Evolutionary conservation across 2,797 vertebrate genomes (phyloP).

Genomic region (Semotilus atromaculatus): DNA sequence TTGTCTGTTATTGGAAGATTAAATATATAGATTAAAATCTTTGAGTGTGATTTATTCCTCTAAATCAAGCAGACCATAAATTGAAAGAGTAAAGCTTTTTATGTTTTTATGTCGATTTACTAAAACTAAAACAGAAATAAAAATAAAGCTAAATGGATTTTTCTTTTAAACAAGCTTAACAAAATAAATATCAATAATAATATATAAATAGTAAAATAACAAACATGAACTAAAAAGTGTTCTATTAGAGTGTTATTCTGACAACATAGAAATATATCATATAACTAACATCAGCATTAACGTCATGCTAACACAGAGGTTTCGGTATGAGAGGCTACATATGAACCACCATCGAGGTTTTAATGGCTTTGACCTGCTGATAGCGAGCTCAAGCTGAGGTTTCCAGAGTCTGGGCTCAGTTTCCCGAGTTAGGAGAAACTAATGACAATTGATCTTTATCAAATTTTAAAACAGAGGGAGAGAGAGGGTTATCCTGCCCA

Average conservation of each 20-base stretch:
- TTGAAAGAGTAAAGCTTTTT: not conserved
- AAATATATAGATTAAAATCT: too few relatives aligned
- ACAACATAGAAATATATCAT: not conserved
- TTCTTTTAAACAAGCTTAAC: not conserved
- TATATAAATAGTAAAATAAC: not conserved
- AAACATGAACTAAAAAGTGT: not conserved
- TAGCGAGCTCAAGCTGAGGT: slow-evolving; percentile 59
- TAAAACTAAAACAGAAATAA: not conserved
- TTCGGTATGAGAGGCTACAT: not conserved
- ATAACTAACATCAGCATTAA: slow-evolving; percentile 3
- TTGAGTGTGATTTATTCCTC: not conserved
- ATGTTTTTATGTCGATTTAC: not conserved
- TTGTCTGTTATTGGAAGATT: not conserved
- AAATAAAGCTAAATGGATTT: not conserved
- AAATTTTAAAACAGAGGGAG: slow-evolving; percentile 60
- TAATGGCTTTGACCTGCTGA: slow-evolving; percentile 57
- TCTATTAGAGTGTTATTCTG: not conserved
- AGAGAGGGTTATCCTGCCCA: slow-evolving; percentile 53
- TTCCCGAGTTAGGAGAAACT: slow-evolving; percentile 51
- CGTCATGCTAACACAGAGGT: not conserved
- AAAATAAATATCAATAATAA: not conserved
- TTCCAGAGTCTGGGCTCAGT: slow-evolving; percentile 64
- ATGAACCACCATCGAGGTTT: slow-evolving; percentile 40
- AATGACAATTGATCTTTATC: slow-evolving; percentile 66
- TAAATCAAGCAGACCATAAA: not conserved